Evolutionary conservation across 2,888 invertebrate genomes (phyloP).

Genomic region (Zhuqinia jingwanae): DNA sequence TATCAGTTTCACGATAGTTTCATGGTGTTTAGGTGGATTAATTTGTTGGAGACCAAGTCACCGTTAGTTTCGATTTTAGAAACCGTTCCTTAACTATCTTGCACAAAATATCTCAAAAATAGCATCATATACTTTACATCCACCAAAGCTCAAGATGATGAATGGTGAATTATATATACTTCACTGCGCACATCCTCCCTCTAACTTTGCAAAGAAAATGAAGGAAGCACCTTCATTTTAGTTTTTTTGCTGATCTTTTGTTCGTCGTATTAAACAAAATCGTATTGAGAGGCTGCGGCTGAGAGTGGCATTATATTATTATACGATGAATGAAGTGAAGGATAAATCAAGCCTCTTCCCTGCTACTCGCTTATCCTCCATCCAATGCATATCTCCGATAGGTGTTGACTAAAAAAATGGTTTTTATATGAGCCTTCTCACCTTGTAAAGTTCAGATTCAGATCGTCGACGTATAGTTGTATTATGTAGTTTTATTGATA

Average conservation of each 20-base stretch:
- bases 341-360: no score
- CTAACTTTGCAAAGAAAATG: slow-evolving; percentile 1
- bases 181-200: background rate
- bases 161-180: background rate
- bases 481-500: slow-evolving; percentile 22
- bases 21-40: slow-evolving; percentile 5
- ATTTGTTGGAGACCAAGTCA: background rate
- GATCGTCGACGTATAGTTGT: background rate
- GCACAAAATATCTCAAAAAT: background rate
- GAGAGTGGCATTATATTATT: no score
- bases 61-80: slow-evolving; percentile 55
- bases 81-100: slow-evolving; percentile 42
- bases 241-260: background rate
- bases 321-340: no score
- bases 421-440: slow-evolving; percentile 9
- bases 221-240: slow-evolving; percentile 22
- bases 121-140: no score
- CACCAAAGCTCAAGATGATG: no score
- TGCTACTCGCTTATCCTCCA: background rate
- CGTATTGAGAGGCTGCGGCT: no score
- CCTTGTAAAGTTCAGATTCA: slow-evolving; percentile 39
- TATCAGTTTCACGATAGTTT: no score
- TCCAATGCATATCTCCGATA: background rate
- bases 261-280: no score
- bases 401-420: slow-evolving; percentile 35